phyloP scores from a whole-genome alignment of 2,888 invertebrate species.

The Trissonchulus sp. region DNA sequence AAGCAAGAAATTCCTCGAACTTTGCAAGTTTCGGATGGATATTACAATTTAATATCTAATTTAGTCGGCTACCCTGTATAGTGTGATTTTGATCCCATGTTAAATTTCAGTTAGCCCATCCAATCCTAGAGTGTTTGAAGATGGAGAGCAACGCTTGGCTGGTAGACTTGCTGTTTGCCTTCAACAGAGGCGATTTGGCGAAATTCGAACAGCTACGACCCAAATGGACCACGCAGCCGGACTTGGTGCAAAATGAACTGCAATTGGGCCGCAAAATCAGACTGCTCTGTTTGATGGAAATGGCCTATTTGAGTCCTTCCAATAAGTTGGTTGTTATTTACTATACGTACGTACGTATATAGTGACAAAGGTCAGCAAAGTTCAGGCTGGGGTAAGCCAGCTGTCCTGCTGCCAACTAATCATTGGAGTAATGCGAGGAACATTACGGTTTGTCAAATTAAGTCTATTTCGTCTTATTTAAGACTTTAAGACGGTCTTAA shows the following conservation, averaged over 20 bases:
- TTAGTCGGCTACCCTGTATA: constrained; percentile 22
- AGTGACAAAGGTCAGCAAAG: no score
- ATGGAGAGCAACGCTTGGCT: constrained; percentile 77
- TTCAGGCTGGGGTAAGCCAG: no score
- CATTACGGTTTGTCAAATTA: no score
- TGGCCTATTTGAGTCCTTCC: constrained; percentile 90
- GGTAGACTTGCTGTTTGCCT: constrained; percentile 71
- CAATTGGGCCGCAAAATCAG: constrained; percentile 73
- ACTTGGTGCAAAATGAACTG: constrained; percentile 43
- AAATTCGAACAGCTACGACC: constrained; percentile 68
- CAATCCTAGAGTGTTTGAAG: constrained; percentile 76
- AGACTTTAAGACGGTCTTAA: no score
- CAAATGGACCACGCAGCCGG: constrained; percentile 55
- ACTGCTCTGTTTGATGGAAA: constrained; percentile 92
- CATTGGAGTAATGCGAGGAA: no score
- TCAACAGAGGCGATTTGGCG: constrained; percentile 74
- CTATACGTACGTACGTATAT: no score
- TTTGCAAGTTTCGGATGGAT: no score
- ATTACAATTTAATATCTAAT: no score
- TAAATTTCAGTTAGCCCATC: constrained; percentile 82
- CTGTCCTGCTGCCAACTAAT: no score
- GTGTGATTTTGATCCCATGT: constrained; percentile 33
- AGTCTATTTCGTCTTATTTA: not conserved
- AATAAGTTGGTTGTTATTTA: constrained; percentile 63
- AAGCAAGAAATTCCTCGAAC: no score